Conservation (phyloP, 2,888 invertebrate species). For the Cantharis rustica region DNA sequence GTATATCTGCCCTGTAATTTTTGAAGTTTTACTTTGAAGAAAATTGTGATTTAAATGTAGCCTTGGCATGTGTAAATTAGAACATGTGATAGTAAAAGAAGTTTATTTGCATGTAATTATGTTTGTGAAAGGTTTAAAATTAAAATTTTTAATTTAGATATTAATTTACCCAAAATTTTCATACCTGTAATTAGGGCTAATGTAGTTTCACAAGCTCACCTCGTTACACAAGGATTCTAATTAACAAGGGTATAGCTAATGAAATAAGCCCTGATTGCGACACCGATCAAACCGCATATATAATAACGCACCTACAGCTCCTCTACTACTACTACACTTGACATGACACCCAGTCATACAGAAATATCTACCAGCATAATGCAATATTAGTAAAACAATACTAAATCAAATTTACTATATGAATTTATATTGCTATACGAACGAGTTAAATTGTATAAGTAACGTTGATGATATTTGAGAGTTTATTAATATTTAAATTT, state of each 20-base stretch:
- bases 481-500: background rate
- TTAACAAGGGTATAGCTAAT: constrained; percentile 54
- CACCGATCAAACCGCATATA: constrained; percentile 48
- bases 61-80: background rate
- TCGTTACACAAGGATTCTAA: constrained; percentile 53
- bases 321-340: constrained; percentile 12
- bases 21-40: background rate
- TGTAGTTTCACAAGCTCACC: constrained; percentile 50
- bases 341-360: constrained; percentile 14
- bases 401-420: constrained; percentile 7
- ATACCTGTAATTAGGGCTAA: constrained; percentile 50
- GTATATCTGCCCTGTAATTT: background rate
- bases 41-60: background rate
- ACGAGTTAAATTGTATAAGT: background rate
- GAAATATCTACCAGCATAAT: constrained; percentile 5
- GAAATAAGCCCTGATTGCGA: constrained; percentile 56
- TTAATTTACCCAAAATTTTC: constrained; percentile 24
- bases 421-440: background rate
- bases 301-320: constrained; percentile 24
- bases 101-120: background rate
- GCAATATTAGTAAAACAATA: constrained; percentile 9
- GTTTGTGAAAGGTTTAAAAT: background rate
- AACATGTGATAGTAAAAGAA: background rate
- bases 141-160: background rate
- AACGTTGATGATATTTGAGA: background rate